Evolutionary conservation across 2,113 vertebrate species (phyloP).

Genomic region (Geothlypis trichas): DNA sequence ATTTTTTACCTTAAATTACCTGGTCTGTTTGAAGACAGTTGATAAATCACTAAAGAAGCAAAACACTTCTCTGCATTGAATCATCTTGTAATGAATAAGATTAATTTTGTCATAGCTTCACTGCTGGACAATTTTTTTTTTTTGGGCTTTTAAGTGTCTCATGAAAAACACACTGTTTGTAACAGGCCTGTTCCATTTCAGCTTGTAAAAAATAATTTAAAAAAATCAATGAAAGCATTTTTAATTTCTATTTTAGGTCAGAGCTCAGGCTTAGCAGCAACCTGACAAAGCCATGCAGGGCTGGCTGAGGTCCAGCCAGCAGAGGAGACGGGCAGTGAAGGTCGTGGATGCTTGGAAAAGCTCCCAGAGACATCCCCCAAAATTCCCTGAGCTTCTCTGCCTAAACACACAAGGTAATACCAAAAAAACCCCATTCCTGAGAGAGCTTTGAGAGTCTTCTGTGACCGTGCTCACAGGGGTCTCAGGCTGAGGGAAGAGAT

Average conservation of each 20-base stretch:
- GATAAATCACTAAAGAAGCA: background rate
- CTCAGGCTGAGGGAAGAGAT: too few relatives aligned
- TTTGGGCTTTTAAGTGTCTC: background rate
- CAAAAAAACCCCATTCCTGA: background rate
- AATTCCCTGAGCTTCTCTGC: background rate
- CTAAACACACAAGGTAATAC: background rate
- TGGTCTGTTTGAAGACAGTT: background rate
- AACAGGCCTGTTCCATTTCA: background rate
- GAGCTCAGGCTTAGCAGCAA: background rate
- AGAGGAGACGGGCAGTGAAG: background rate
- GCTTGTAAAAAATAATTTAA: background rate
- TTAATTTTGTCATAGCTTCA: background rate
- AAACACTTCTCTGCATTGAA: background rate
- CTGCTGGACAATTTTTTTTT: background rate
- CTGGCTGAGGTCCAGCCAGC: constrained; percentile 42
- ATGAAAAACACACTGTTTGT: background rate
- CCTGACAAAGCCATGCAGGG: background rate
- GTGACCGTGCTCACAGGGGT: too few relatives aligned
- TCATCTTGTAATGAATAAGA: background rate
- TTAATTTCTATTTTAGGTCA: constrained; percentile 43
- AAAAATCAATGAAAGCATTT: background rate
- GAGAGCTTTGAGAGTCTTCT: background rate
- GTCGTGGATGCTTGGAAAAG: background rate
- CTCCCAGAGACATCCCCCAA: background rate
- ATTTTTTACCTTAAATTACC: background rate